Evolutionary conservation across 2,888 invertebrate species (phyloP).

Genomic region (Eurois occulta): DNA sequence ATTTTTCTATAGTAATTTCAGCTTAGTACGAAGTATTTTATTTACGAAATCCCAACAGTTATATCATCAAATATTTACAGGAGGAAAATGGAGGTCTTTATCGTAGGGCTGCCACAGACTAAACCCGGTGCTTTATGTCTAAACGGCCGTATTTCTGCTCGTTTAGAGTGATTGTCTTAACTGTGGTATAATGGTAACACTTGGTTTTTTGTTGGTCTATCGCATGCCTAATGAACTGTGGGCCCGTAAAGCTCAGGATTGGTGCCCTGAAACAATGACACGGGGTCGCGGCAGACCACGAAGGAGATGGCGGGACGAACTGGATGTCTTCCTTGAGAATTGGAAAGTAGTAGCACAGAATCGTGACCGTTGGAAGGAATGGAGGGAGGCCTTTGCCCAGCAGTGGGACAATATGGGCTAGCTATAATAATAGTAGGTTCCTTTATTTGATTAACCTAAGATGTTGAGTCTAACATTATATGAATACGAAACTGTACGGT

Average conservation of each 20-base stretch:
- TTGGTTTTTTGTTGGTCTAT: constrained; percentile 8
- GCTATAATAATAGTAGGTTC: too few relatives aligned
- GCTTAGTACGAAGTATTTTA: constrained; percentile 39
- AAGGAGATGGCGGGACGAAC: too few relatives aligned
- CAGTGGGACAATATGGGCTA: too few relatives aligned
- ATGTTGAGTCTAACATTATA: background rate
- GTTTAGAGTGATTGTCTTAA: constrained; percentile 36
- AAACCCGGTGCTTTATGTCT: constrained; percentile 40
- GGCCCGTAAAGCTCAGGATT: too few relatives aligned
- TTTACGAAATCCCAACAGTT: constrained; percentile 59
- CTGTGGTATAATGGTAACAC: background rate
- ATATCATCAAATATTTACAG: constrained; percentile 62
- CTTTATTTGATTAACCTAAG: background rate
- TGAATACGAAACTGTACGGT: background rate
- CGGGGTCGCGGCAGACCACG: too few relatives aligned
- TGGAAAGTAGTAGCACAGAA: too few relatives aligned
- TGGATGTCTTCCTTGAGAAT: too few relatives aligned
- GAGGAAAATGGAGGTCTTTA: constrained; percentile 56
- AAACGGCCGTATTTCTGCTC: constrained; percentile 36
- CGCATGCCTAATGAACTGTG: too few relatives aligned
- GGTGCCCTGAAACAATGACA: too few relatives aligned
- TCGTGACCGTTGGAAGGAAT: too few relatives aligned
- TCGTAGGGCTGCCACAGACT: constrained; percentile 44
- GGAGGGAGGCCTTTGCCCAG: too few relatives aligned
- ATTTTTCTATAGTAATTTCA: constrained; percentile 42